Evolutionary conservation across 1,140 invertebrate species (phyloP).

Genomic region (Lordiphosa collinella): DNA sequence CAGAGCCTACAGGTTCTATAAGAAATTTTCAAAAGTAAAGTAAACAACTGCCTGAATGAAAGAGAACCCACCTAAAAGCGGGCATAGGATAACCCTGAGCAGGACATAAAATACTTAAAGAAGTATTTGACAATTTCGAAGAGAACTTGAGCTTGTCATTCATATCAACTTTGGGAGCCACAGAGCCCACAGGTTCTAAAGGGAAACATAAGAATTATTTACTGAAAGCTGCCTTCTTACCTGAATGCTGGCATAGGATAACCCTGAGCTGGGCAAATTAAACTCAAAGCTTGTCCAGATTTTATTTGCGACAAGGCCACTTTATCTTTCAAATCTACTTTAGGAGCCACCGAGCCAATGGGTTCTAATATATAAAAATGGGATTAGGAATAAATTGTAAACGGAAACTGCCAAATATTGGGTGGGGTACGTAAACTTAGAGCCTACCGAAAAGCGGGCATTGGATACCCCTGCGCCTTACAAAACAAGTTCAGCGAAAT

Average conservation of each 20-base stretch:
- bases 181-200: slow-evolving; percentile 80
- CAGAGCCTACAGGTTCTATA: slow-evolving; percentile 81
- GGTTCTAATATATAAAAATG: slow-evolving; percentile 81
- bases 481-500: slow-evolving; percentile 79
- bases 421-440: too few species aligned
- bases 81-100: slow-evolving; percentile 85
- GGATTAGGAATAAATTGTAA: background rate
- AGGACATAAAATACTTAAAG: slow-evolving; percentile 81
- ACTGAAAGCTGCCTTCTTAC: slow-evolving; percentile 80
- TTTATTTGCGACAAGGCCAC: slow-evolving; percentile 84
- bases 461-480: slow-evolving; percentile 85
- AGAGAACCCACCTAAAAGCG: slow-evolving; percentile 81
- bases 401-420: background rate
- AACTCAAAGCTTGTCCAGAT: slow-evolving; percentile 80
- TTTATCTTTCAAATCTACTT: slow-evolving; percentile 81
- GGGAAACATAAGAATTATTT: background rate
- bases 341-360: slow-evolving; percentile 85
- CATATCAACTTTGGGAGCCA: slow-evolving; percentile 83
- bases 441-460: slow-evolving; percentile 84
- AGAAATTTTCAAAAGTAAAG: slow-evolving; percentile 50
- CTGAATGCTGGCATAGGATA: slow-evolving; percentile 84
- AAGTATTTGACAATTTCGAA: slow-evolving; percentile 44
- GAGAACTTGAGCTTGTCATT: slow-evolving; percentile 81
- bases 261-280: slow-evolving; percentile 84
- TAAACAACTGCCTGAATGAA: slow-evolving; percentile 27